A percentile compares a stretch with the other conserved stretches of the same genome.
phyloP scores from a whole-genome alignment of 2,888 invertebrate species.

The Myopa tessellatipennis region DNA sequence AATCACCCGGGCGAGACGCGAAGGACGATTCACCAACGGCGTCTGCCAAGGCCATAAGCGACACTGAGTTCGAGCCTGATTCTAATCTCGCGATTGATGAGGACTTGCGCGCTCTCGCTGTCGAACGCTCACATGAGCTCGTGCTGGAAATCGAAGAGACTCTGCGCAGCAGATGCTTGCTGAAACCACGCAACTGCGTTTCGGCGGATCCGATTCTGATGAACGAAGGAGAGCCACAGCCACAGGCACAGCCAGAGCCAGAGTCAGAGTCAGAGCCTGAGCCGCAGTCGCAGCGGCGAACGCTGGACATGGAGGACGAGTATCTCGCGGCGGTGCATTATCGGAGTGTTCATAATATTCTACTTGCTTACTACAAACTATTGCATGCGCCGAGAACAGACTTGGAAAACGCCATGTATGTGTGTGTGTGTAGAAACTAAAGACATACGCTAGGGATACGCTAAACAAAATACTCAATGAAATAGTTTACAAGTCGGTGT shows the following conservation, averaged over 20 bases:
- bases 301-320: background rate
- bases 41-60: background rate
- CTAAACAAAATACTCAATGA: too few relatives aligned
- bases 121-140: conserved; percentile 55
- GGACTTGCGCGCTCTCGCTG: conserved; percentile 49
- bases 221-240: conserved; percentile 35
- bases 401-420: background rate
- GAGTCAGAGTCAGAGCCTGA: too few relatives aligned
- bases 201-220: conserved; percentile 66
- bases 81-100: conserved; percentile 39
- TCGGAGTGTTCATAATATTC: too few relatives aligned
- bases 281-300: background rate
- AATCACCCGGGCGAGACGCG: background rate
- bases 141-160: conserved; percentile 62
- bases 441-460: too few relatives aligned
- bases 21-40: background rate
- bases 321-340: background rate
- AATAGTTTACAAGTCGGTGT: too few relatives aligned
- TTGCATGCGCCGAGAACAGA: background rate
- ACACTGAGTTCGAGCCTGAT: conserved; percentile 15
- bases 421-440: background rate
- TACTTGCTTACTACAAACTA: too few relatives aligned
- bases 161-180: conserved; percentile 58
- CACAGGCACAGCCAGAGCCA: too few relatives aligned
- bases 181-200: conserved; percentile 63